Base-by-base conservation (phyloP, 2,113 vertebrate genomes). In the Cisticola juncidis region DNA sequence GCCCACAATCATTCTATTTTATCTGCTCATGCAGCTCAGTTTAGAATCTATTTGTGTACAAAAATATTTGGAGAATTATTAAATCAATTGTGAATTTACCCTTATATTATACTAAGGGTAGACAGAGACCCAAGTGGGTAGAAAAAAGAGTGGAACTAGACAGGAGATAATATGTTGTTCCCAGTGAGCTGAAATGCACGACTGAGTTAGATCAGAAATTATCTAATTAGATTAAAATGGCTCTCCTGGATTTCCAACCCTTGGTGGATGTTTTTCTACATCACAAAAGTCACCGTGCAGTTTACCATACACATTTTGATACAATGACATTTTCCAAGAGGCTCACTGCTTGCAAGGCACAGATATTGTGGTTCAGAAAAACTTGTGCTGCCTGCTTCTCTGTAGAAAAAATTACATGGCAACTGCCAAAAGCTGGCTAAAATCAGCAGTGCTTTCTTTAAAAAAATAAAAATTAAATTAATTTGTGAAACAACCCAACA, bases 241-340 rank as follows among this genome's bases (percentile, higher is more conserved):
- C 8, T 83, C 66, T 95, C 45, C 6, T 61, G 44, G 88, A 93
- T 93, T 92, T 53, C 53, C 18, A 51, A 13, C 25, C 81, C 29
- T 45, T 29, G 26, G 50, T 48, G 45, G 89, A 83, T 54, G 29
- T 95, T 96, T 88, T 87, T 86, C 92, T 77, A 17, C 57, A 40
- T 78, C 95, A 95, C 95, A 88, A 81, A 95, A 92, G 68, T 78
- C 69, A 72, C 23, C 5, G 1, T 45, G 80, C 33, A 78, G 66
- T 92, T 93, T 48, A 60, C 51, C 80, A 58, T 11, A 25, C 57
- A 86, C 81, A 58, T 62, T 93, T 93, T 95, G 80, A 86, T 73
- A 95, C 73, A 60, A 77, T 74, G 86, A 78, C 54, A 47, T 94
- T 69, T 91, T 91, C 60, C 64, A 85, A 85, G 78, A 68, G 70